Evolutionary conservation across 2,888 invertebrate species (phyloP), one percentile per base, ranked within the genome.

Genomic region (Digitonthophagus gazella): DNA sequence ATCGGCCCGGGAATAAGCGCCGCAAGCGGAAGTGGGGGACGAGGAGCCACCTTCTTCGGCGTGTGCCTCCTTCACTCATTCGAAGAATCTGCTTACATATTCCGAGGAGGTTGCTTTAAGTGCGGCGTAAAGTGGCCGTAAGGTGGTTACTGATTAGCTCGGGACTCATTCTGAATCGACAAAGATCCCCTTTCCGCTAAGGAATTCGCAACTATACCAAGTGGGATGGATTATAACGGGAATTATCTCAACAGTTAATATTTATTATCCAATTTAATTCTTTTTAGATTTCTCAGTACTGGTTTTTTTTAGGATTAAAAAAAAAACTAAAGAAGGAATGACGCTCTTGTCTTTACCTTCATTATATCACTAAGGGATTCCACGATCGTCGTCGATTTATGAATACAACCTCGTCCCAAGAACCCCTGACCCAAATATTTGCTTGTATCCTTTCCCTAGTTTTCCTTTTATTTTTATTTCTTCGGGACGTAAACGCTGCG

Each of bases 371-470:
- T 8, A n/a, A 18, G 16, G 61, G 61, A 61, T 61, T 58, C 61
- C 61, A 61, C 18, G 19, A 19, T 61, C 61, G 61, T 61, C 15
- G 61, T 18, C 61, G 61, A 61, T 61, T 61, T 61, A 61, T 61
- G 61, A 61, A 61, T 61, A 61, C 61, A 18, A 11, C 2, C 6
- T 6, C 28, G 61, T 61, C 61, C 18, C 61, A 18, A 18, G 20
- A 19, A 61, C 61, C 61, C 61, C 61, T 61, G 61, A 61, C 61
- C 61, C 61, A 61, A 61, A 61, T 61, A 61, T 61, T 61, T 61
- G 20, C 20, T n/a, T 61, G 61, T 61, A 61, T 61, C 61, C 61
- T 61, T 44, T 44, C 28, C 28, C 28, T 44, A 44, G 28, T 44
- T 44, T 44, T 44, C 11, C 11, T 61, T 61, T 61, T 61, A 61